These are phyloP conservation scores for Nibea albiflora DNA, from an alignment of 2,113 vertebrate genomes.

Conservation along the genomic window DNA sequence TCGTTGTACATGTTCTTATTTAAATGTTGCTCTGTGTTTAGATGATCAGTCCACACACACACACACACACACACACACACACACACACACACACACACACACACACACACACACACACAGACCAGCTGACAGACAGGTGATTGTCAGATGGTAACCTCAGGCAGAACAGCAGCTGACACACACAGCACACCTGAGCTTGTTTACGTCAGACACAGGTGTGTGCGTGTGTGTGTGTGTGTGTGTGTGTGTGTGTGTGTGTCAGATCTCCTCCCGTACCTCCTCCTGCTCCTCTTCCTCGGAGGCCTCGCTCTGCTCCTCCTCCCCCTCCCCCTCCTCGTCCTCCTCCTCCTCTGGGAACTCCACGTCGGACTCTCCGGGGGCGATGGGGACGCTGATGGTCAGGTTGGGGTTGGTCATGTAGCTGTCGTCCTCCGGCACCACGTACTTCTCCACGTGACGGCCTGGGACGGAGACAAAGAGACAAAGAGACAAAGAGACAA, in stretches of 20 bases:
- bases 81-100: not conserved
- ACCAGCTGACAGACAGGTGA: not conserved
- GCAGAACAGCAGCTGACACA: conserved; percentile 39
- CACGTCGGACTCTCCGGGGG: conserved; percentile 92
- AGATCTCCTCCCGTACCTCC: conserved; percentile 10
- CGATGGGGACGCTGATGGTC: conserved; percentile 95
- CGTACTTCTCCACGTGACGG: conserved; percentile 81
- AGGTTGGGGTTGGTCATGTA: conserved; percentile 87
- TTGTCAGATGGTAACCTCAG: conserved; percentile 17
- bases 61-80: no score
- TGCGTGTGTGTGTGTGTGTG: conserved; percentile 17
- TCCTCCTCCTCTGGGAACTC: conserved; percentile 91
- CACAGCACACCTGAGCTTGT: conserved; percentile 49
- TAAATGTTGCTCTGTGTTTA: no score
- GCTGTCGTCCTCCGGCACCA: conserved; percentile 82
- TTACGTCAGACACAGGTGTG: conserved; percentile 36
- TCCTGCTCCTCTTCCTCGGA: conserved; percentile 55
- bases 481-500: not conserved
- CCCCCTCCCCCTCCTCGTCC: conserved; percentile 74
- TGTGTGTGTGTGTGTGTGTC: not conserved
- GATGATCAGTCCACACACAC: no score
- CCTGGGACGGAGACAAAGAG: no score
- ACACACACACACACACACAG: conserved; percentile 28
- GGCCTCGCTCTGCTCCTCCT: conserved; percentile 69
- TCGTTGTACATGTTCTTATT: no score